These are phyloP conservation scores for Eristalis tenax DNA, from an alignment of 2,888 invertebrate genomes.

Conservation along the genomic window DNA sequence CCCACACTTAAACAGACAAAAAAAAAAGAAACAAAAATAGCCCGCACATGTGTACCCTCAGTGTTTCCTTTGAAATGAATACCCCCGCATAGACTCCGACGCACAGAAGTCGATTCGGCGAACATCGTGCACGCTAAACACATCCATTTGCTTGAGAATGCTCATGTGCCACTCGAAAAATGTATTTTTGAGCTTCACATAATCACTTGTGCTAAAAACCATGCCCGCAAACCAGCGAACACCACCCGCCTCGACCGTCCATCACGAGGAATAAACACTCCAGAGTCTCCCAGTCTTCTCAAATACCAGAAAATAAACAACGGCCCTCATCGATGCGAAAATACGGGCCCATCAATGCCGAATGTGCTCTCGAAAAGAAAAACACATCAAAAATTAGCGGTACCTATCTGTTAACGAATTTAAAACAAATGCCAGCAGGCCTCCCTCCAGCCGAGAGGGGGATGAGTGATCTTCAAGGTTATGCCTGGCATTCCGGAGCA, in stretches of 20 bases:
- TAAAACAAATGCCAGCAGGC: constrained; percentile 28
- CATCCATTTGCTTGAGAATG: not conserved
- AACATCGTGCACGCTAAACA: not conserved
- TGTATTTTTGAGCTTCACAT: not conserved
- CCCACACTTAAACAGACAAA: not conserved
- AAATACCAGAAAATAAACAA: not conserved
- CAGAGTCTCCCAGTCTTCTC: not conserved
- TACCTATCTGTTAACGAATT: constrained; percentile 31
- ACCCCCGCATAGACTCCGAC: not conserved
- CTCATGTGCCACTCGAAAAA: not conserved
- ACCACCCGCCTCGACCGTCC: not conserved
- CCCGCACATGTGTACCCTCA: not conserved
- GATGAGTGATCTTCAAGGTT: not conserved
- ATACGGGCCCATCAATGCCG: constrained; percentile 13
- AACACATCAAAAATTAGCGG: constrained; percentile 14
- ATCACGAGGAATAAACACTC: not conserved
- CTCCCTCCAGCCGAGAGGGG: not conserved
- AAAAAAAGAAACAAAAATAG: not conserved
- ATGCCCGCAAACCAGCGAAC: not conserved
- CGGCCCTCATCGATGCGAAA: constrained; percentile 11
- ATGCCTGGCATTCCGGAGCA: not conserved
- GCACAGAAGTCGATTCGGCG: not conserved
- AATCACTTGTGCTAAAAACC: constrained; percentile 17
- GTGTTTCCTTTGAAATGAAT: not conserved
- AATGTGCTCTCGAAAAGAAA: not conserved